Evolutionary conservation across 1,140 invertebrate genomes (phyloP).

Genomic region (Episyrphus balteatus): DNA sequence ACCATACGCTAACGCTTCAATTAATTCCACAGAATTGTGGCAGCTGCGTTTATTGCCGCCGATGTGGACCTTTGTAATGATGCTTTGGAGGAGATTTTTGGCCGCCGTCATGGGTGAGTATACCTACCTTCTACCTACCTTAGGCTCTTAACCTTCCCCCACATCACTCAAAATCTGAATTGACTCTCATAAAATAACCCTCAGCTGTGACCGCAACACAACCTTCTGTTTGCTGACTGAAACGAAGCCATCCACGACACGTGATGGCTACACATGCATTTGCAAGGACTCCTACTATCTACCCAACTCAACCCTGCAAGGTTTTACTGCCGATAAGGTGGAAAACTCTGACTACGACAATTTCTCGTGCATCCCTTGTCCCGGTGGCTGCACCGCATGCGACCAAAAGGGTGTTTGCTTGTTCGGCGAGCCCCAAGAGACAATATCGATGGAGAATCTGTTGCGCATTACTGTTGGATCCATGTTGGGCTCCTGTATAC

Average conservation of each 20-base stretch:
- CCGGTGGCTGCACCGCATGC: constrained; percentile 42
- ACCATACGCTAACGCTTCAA: neutral
- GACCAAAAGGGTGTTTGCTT: constrained; percentile 43
- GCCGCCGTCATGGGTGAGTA: constrained; percentile 29
- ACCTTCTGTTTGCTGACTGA: constrained; percentile 33
- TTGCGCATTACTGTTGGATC: constrained; percentile 54
- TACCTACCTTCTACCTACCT: neutral
- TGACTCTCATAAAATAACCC: neutral
- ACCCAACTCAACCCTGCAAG: constrained; percentile 37
- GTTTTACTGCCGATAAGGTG: constrained; percentile 38
- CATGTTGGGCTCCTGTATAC: constrained; percentile 60
- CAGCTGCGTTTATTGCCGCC: constrained; percentile 34
- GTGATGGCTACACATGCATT: constrained; percentile 38
- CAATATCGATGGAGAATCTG: constrained; percentile 41
- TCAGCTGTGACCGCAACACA: constrained; percentile 35
- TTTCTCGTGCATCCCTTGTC: constrained; percentile 48
- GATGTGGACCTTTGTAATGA: constrained; percentile 36
- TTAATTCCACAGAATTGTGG: constrained; percentile 25
- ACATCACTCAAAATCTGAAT: neutral
- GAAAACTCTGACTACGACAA: constrained; percentile 34
- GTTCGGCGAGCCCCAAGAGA: constrained; percentile 29
- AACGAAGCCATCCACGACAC: constrained; percentile 17
- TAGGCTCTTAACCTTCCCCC: neutral
- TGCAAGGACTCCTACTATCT: constrained; percentile 40
- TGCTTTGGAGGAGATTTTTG: constrained; percentile 35